Percentiles rank a stretch among this genome's conserved stretches.
Evolutionary conservation across 2,113 vertebrate genomes (phyloP).

Genomic region (Perca flavescens): DNA sequence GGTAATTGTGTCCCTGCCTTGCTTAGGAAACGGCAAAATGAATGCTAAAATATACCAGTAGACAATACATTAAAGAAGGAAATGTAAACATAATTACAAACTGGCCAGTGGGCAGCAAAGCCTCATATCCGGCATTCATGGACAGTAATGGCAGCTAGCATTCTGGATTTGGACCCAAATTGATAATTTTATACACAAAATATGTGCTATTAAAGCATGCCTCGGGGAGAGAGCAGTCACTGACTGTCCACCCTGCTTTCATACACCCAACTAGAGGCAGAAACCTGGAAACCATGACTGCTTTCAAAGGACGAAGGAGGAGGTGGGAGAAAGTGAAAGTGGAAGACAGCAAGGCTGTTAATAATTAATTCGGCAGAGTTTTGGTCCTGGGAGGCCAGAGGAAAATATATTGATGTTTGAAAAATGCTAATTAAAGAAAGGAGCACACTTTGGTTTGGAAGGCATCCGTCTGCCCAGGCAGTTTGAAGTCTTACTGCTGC

Average conservation of each 20-base stretch:
- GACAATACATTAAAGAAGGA: slow-evolving; percentile 43
- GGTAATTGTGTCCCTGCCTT: slow-evolving; percentile 30
- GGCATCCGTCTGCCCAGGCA: slow-evolving; percentile 78
- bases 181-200: slow-evolving; percentile 62
- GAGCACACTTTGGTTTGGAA: slow-evolving; percentile 74
- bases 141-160: slow-evolving; percentile 27
- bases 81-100: slow-evolving; percentile 56
- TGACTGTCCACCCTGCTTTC: slow-evolving; percentile 48
- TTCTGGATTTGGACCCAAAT: slow-evolving; percentile 61
- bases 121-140: slow-evolving; percentile 32
- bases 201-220: slow-evolving; percentile 57
- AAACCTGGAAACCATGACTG: slow-evolving; percentile 54
- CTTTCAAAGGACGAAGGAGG: slow-evolving; percentile 55
- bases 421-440: slow-evolving; percentile 84
- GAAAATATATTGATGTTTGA: slow-evolving; percentile 81
- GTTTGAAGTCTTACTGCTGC: slow-evolving; percentile 74
- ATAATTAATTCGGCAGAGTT: slow-evolving; percentile 80
- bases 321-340: slow-evolving; percentile 65
- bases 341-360: slow-evolving; percentile 70
- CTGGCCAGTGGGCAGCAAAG: slow-evolving; percentile 42
- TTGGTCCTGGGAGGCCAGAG: slow-evolving; percentile 74
- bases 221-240: slow-evolving; percentile 39
- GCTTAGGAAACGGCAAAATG: slow-evolving; percentile 15
- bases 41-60: slow-evolving; percentile 30
- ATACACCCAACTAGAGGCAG: slow-evolving; percentile 31